A percentile compares a stretch with the other conserved stretches of the same genome.
phyloP scores from a whole-genome alignment of 1,140 invertebrate species.

The Drosophila neocordata region DNA sequence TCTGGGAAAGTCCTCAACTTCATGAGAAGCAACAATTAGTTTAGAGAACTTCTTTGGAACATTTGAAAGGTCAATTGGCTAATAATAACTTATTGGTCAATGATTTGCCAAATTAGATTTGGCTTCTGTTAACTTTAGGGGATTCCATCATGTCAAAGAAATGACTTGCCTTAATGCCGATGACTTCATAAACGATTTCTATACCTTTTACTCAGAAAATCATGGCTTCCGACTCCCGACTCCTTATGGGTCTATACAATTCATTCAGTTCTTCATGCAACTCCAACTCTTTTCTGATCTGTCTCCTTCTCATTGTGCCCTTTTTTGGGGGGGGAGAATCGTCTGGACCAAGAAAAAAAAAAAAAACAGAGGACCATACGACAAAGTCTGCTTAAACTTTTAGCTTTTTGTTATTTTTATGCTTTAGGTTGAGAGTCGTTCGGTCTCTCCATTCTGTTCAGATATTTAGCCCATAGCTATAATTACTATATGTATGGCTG shows the following conservation, averaged over 20 bases:
- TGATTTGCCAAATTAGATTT: constrained; percentile 39
- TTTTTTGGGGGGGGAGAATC: constrained; percentile 14
- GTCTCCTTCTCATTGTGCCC: constrained; percentile 14
- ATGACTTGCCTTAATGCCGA: constrained; percentile 33
- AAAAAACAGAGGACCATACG: constrained; percentile 28
- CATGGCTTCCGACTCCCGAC: too few species aligned
- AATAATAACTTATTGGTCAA: constrained; percentile 7
- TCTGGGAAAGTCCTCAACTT: too few species aligned
- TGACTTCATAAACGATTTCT: constrained; percentile 50
- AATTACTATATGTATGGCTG: constrained; percentile 79
- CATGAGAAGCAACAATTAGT: neutral
- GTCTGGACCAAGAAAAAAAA: neutral
- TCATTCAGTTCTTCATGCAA: constrained; percentile 18
- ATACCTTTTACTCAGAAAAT: neutral
- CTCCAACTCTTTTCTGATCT: constrained; percentile 26
- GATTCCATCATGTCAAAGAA: constrained; percentile 29
- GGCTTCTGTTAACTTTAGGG: constrained; percentile 41
- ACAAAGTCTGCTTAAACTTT: constrained; percentile 58
- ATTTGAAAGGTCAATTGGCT: constrained; percentile 14
- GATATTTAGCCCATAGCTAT: constrained; percentile 69
- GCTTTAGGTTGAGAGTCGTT: constrained; percentile 2
- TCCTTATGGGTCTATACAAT: constrained; percentile 4
- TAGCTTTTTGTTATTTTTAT: constrained; percentile 39
- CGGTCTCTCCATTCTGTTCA: constrained; percentile 42
- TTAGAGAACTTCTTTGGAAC: neutral